Conservation (phyloP, 64 coral and sea anemone species). For the Actinia equina region DNA sequence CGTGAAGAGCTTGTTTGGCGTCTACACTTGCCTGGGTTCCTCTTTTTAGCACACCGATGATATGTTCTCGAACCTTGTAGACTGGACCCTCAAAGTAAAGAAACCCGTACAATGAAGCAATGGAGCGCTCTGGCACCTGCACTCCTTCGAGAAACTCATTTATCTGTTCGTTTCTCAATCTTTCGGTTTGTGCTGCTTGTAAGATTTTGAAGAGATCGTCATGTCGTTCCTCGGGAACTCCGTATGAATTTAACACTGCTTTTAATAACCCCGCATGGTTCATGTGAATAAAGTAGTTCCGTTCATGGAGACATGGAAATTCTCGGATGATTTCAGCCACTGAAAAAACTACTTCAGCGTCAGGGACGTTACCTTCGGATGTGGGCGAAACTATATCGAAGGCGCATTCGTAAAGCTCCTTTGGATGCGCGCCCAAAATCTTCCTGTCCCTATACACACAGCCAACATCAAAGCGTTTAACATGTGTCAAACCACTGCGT, state of each 20-base stretch:
- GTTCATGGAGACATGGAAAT: conserved; percentile 62
- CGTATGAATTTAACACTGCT: conserved; percentile 59
- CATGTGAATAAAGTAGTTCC: conserved; percentile 81
- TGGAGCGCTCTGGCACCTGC: conserved; percentile 55
- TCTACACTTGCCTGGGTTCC: conserved; percentile 19
- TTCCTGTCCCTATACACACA: conserved; percentile 81
- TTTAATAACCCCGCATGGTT: conserved; percentile 73
- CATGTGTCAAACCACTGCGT: conserved; percentile 39
- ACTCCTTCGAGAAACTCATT: conserved; percentile 61
- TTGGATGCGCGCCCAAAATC: conserved; percentile 76
- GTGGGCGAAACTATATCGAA: conserved; percentile 86
- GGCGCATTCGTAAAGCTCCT: conserved; percentile 82
- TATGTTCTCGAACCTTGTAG: conserved; percentile 62
- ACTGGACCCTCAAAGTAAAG: conserved; percentile 73
- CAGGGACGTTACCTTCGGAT: conserved; percentile 73
- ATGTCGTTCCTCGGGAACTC: conserved; percentile 67
- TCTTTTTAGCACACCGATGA: conserved; percentile 52
- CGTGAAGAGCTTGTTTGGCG: conserved; percentile 30
- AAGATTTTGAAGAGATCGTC: conserved; percentile 70
- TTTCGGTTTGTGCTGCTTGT: conserved; percentile 68
- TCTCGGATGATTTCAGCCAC: conserved; percentile 86
- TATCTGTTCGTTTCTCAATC: conserved; percentile 64
- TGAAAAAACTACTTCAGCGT: conserved; percentile 71
- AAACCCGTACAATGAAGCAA: conserved; percentile 52
- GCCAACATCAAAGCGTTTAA: conserved; percentile 86